These are phyloP conservation scores for Arctia plantaginis DNA, from an alignment of 2,888 invertebrate genomes.

Conservation along the genomic window DNA sequence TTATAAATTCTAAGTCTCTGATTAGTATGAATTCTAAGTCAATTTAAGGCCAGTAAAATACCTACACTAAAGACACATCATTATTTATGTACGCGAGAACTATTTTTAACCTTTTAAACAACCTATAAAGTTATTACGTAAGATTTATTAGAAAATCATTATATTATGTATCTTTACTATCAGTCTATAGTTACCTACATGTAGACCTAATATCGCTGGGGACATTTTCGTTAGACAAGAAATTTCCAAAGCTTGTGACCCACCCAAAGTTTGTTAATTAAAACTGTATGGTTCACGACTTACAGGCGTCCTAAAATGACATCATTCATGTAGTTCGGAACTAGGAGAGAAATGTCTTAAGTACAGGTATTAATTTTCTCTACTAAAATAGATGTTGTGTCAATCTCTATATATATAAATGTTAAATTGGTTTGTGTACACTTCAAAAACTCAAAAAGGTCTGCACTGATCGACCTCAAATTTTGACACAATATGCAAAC, in stretches of 20 bases:
- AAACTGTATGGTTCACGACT: slow-evolving; percentile 21
- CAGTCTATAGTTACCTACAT: background rate
- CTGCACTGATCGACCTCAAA: no score
- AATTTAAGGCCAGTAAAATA: no score
- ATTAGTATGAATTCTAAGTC: no score
- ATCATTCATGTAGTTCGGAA: background rate
- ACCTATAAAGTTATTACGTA: background rate
- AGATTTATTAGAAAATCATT: background rate
- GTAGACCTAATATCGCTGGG: background rate
- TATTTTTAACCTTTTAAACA: no score
- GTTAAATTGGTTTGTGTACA: no score
- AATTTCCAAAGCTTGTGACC: background rate
- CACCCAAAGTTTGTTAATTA: slow-evolving; percentile 16
- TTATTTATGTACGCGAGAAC: background rate
- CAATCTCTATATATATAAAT: no score
- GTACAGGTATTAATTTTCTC: background rate
- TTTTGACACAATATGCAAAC: no score
- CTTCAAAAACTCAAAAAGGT: no score
- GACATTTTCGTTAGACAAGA: background rate
- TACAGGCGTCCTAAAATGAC: background rate
- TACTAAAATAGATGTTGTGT: background rate
- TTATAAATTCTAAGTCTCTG: no score
- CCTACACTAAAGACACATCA: background rate
- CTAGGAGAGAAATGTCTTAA: background rate
- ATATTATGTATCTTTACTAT: no score